phyloP scores from a whole-genome alignment of 2,888 invertebrate genomes.

The Galerucella pusilla region DNA sequence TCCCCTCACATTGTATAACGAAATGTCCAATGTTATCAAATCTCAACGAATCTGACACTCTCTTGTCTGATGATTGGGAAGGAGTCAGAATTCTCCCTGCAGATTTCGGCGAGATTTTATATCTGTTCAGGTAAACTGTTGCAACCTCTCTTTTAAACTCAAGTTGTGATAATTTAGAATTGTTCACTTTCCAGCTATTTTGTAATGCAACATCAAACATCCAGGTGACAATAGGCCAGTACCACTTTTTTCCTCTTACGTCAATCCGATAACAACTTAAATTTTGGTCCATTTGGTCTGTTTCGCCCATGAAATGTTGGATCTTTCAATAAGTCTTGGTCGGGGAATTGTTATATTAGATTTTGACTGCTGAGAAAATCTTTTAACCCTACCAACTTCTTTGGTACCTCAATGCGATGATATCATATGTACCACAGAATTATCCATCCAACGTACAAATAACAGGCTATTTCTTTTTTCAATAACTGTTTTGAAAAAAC shows the following conservation, averaged over 20 bases:
- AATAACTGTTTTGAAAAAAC: not conserved
- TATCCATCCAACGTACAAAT: slow-evolving; percentile 1
- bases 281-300: slow-evolving; percentile 5
- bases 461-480: not conserved
- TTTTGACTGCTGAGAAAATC: too few relatives aligned
- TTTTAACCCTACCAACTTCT: not conserved
- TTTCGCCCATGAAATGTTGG: not conserved
- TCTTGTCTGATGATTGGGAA: too few relatives aligned
- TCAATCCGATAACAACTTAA: not conserved
- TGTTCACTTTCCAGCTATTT: not conserved
- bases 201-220: not conserved
- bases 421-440: not conserved
- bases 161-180: not conserved
- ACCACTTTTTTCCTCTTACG: not conserved
- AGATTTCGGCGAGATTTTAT: not conserved
- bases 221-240: not conserved
- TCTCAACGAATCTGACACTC: too few relatives aligned
- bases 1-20: too few relatives aligned
- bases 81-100: too few relatives aligned
- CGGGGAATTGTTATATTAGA: too few relatives aligned
- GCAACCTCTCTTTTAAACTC: slow-evolving; percentile 4
- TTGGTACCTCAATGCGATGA: not conserved
- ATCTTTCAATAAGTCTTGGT: too few relatives aligned
- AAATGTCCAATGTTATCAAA: too few relatives aligned
- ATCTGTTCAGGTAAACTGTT: not conserved